A percentile compares a stretch with the other conserved stretches of the same genome.
phyloP scores from a whole-genome alignment of 1,140 invertebrate species.

The silkworm (Bombyx mori) region DNA sequence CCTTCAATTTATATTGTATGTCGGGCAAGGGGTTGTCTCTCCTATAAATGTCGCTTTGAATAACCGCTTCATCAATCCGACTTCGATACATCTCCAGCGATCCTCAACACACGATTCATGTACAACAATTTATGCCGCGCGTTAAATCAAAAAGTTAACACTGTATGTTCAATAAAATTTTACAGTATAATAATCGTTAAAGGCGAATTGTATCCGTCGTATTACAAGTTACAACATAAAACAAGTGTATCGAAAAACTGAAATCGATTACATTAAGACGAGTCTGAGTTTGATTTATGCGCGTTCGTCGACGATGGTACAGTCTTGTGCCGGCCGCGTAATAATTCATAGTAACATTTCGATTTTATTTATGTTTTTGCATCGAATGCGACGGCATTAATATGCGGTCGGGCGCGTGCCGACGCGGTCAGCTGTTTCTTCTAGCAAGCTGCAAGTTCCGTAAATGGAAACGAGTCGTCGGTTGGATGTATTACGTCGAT shows the following conservation, averaged over 20 bases:
- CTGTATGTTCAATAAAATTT: too few relatives aligned
- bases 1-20: conserved; percentile 18
- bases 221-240: conserved; percentile 11
- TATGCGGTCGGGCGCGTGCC: conserved; percentile 61
- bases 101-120: too few relatives aligned
- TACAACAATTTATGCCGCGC: too few relatives aligned
- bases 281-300: conserved; percentile 32
- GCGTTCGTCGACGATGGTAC: conserved; percentile 33
- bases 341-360: conserved; percentile 48
- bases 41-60: too few relatives aligned
- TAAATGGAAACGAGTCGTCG: conserved; percentile 55
- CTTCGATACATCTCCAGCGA: too few relatives aligned
- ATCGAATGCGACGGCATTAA: conserved; percentile 45
- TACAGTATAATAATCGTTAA: too few relatives aligned
- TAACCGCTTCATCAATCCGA: too few relatives aligned
- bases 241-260: conserved; percentile 17
- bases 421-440: conserved; percentile 63
- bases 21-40: neutral
- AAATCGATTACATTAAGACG: conserved; percentile 28
- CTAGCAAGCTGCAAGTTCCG: conserved; percentile 61
- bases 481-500: conserved; percentile 59
- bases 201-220: conserved; percentile 1
- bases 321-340: conserved; percentile 34
- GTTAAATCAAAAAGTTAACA: too few relatives aligned
- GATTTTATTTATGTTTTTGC: conserved; percentile 58